Base-by-base conservation (phyloP, 37 sponge, comb jelly and placozoan genomes). In the Theonella swinhoei region DNA sequence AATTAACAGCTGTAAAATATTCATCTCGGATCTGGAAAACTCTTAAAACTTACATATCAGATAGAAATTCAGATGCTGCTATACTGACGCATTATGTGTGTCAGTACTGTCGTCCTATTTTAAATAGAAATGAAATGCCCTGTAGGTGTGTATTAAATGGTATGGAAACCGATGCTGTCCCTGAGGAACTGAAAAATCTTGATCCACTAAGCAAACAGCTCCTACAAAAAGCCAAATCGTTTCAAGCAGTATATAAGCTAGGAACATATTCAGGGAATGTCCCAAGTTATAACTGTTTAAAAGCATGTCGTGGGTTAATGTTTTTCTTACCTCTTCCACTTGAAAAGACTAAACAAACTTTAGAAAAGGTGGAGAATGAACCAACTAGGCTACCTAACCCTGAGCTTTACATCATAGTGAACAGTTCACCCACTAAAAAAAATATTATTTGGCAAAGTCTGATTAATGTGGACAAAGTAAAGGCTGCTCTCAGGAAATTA, bases 141-240 rank as follows among this genome's bases (percentile, higher is more conserved):
- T 38, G 84, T 33, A 7, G 84, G 4, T 87, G 88, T 77, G 76
- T 87, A n/a, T 81, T 91, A 3, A 91, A 91, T 80, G 92, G 84
- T 40, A 64, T 87, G 36, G 25, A 79, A 65, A 66, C 73, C 1
- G 78, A 35, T 11, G 79, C 90, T 28, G 68, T 89, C 31, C 90
- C 90, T 14, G 36, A 1, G 68, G 80, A 87, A 41, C 73, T 91
- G 67, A 22, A 61, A 24, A 73, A 58, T 11, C 67, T 91, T 23
- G 76, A 83, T 47, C 33, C 80, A 32, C 62, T 90, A 11, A 76
- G 82, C 42, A 81, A 38, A 41, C 91, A 85, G 69, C 54, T 90
- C 17, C 65, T 91, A 59, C 88, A 91, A 32, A 47, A 61, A 20
- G 88, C 88, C 4, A 91, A 92, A 47, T n/a, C 31, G 9, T 92